These are phyloP conservation scores for Ameiurus melas DNA, from an alignment of 2,113 vertebrate species.

Conservation along the genomic window DNA sequence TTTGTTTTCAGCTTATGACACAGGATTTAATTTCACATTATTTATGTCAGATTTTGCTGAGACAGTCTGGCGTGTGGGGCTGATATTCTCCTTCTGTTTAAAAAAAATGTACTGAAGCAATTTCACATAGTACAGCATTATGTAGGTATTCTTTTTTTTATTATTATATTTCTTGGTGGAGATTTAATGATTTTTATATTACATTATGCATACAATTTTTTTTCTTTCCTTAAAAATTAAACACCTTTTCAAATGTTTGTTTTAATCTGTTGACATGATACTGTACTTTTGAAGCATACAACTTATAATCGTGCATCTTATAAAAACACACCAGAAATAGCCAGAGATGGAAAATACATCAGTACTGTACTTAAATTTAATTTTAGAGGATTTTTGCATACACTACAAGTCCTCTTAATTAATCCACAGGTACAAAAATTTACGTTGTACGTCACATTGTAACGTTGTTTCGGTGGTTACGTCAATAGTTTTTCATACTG, in stretches of 20 bases:
- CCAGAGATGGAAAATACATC: neutral
- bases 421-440: neutral
- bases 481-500: neutral
- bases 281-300: neutral
- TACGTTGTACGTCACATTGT: no score
- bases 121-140: conserved; percentile 2
- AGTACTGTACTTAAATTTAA: neutral
- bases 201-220: neutral
- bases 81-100: conserved; percentile 8
- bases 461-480: neutral
- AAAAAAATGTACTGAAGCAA: neutral
- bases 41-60: conserved; percentile 35
- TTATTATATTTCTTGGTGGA: neutral
- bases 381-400: neutral
- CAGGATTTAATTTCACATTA: conserved; percentile 38
- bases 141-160: conserved; percentile 1
- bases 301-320: neutral
- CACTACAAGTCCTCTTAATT: neutral
- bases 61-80: conserved; percentile 25
- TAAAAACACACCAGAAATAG: neutral
- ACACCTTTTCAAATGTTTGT: neutral
- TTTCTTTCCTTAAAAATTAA: neutral
- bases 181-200: neutral
- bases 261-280: neutral
- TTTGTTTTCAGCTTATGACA: conserved; percentile 27